Base-by-base conservation (phyloP, 2,113 vertebrate species). In the Corapipo altera region DNA sequence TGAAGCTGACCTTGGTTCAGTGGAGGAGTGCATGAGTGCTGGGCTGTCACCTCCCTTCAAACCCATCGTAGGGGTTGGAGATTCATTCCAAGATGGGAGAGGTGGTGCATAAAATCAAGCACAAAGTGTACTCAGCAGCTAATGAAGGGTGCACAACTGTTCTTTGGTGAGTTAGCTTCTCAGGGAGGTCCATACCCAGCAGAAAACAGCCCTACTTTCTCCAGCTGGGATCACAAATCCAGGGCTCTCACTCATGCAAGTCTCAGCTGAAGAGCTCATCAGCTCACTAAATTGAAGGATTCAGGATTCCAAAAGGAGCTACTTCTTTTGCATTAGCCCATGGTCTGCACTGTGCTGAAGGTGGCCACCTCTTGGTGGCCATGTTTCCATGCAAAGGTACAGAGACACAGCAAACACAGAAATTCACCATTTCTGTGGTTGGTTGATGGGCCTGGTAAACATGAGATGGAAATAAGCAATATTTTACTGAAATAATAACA, bases 1-100 rank as follows among this genome's bases (percentile, higher is more conserved):
- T 61, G 84, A 69, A 69, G 48, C 70, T 69, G 86, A 84, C 77
- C 76, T 89, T 81, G 91, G 30, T 72, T 89, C 80, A 84, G 51
- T 2, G 54, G 57, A 78, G 77, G 65, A 0, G 30, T 5, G 21
- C 39, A 3, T 0, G 8, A 84, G 86, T 4, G 49, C 70, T 75
- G 77, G 62, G 84, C 89, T 75, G 74, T 43, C 71, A 62, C 67
- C 58, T n/a, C 58, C 32, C 13, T 89, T 76, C 91, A 79, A 58
- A 73, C 49, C 66, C 71, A 48, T 44, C 2, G 0, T 0, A 7
- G 37, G 70, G 30, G 11, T 78, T 58, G 83, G 75, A 74, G 76
- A 39, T 67, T 73, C 9, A 0, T 35, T 72, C 66, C 52, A 58
- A 57, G 44, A 9, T 6, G n/a, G 62, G 49, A 89, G 78, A 49